Conservation (phyloP, 2,888 invertebrate genomes). For the Drosophila leonis region DNA sequence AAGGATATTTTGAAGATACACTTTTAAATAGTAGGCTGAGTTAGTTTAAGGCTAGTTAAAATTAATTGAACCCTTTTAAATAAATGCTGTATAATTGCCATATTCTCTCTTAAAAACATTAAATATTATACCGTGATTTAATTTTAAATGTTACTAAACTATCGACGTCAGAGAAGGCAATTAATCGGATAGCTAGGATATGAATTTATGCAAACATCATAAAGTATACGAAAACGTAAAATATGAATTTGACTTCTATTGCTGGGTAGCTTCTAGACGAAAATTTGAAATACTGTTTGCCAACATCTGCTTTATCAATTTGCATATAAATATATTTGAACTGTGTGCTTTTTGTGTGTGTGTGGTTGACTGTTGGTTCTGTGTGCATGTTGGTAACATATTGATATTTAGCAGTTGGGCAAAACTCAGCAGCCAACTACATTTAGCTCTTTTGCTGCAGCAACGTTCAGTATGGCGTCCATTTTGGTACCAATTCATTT, state of each 20-base stretch:
- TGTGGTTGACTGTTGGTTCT: neutral
- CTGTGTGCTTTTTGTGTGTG: neutral
- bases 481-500: neutral
- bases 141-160: neutral
- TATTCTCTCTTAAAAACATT: no score
- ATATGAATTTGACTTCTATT: neutral
- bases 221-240: neutral
- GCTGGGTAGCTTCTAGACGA: neutral
- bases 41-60: no score
- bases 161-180: neutral
- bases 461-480: neutral
- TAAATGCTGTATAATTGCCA: no score
- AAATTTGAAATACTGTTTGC: neutral
- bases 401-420: constrained; percentile 7
- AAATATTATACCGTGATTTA: neutral
- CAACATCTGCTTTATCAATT: constrained; percentile 44
- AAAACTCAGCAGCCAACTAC: constrained; percentile 23
- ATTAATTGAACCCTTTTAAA: no score
- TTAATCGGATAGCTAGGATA: no score
- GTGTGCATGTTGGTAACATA: neutral
- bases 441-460: constrained; percentile 15
- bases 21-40: no score
- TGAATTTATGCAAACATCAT: neutral
- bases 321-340: constrained; percentile 39
- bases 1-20: no score